Evolutionary conservation across 2,113 vertebrate species (phyloP), one percentile per base, ranked within the genome.

Genomic region (Herpetotheres cachinnans): DNA sequence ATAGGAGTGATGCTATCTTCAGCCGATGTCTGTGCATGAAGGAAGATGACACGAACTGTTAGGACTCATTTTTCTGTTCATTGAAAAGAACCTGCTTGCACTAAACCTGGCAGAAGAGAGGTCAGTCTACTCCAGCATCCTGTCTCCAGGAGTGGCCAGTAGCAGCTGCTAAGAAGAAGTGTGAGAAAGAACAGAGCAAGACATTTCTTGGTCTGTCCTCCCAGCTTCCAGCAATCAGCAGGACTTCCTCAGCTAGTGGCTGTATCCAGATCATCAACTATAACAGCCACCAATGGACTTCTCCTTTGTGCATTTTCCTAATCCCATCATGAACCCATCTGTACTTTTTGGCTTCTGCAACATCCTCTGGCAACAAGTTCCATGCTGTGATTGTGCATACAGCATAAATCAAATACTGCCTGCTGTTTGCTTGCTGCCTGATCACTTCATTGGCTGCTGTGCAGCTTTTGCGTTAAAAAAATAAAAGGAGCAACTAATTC

Each of bases 311-410:
- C 70, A 40, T 65, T 88, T 96, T 79, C 74, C 95, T 85, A 93
- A 95, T 90, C 84, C 95, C 74, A 82, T 94, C 96, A 91, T 85
- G 87, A 95, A 88, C 87, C 95, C 95, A 95, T 97, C 96, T 97
- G 96, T 56, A 93, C 82, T 66, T 95, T 85, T 42, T 96, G 96
- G 96, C 95, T 94, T 95, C 93, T 66, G 71, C 74, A 90, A 4
- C 82, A 42, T 95, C 79, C 82, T 91, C 92, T 96, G 92, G 90
- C 92, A 96, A 70, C 54, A 36, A 80, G 66, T 76, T 90, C 54
- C 78, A 77, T 1, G 22, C 90, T 90, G 95, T 1, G 93, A 46
- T 65, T 82, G 84, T 65, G 78, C 92, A 65, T 25, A 56, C 54
- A 82, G 71, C 71, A 93, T 91, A 90, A 77, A 94, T 94, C 95